These are phyloP conservation scores for Lordiphosa clarofinis DNA, from an alignment of 1,140 invertebrate genomes.

Conservation along the genomic window DNA sequence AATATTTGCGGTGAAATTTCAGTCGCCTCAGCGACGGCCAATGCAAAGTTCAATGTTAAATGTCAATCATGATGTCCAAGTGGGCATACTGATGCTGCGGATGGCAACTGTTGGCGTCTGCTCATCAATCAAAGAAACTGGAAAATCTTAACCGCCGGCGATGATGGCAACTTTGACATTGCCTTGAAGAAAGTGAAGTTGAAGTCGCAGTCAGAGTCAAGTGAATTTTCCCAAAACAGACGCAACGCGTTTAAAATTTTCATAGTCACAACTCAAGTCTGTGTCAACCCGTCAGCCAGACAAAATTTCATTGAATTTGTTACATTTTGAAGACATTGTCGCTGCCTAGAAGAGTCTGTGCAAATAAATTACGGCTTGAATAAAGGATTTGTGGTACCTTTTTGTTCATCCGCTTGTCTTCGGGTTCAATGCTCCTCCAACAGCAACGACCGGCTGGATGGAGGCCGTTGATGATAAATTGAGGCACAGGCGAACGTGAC, in stretches of 20 bases:
- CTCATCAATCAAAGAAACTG: constrained; percentile 60
- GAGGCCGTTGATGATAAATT: constrained; percentile 65
- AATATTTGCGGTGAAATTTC: constrained; percentile 43
- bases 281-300: constrained; percentile 39
- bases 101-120: constrained; percentile 36
- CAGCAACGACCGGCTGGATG: constrained; percentile 21
- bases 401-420: constrained; percentile 4
- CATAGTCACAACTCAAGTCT: not conserved
- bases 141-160: constrained; percentile 24
- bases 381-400: constrained; percentile 19
- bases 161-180: constrained; percentile 40
- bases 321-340: constrained; percentile 7
- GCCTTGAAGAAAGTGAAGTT: constrained; percentile 39
- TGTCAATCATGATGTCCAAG: constrained; percentile 58
- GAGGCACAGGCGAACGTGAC: constrained; percentile 63
- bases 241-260: constrained; percentile 36
- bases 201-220: constrained; percentile 18
- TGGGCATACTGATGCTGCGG: constrained; percentile 12
- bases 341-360: constrained; percentile 52
- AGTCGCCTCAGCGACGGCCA: constrained; percentile 7
- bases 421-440: constrained; percentile 47
- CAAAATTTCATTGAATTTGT: constrained; percentile 46
- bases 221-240: constrained; percentile 8
- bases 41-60: constrained; percentile 71
- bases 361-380: constrained; percentile 63